Conservation (phyloP, 2,797 vertebrate genomes). For the Pangasius macronema region DNA sequence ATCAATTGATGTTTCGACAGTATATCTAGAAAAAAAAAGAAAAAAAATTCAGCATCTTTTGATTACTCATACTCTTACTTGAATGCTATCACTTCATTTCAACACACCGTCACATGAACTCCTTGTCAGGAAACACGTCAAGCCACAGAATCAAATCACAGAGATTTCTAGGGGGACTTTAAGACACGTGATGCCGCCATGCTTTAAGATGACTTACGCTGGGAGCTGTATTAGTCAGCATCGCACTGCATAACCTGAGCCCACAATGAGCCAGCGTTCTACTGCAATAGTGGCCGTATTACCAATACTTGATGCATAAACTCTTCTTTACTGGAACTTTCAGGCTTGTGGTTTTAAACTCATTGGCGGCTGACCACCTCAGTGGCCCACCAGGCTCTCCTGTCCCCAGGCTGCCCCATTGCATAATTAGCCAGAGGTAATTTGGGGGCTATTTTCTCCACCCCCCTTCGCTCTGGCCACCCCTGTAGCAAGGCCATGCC, state of each 20-base stretch:
- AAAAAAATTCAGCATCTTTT: too few species aligned
- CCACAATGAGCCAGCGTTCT: not conserved
- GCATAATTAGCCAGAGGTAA: slow-evolving; percentile 78
- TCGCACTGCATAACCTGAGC: not conserved
- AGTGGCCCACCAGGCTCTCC: slow-evolving; percentile 61
- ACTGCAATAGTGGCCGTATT: not conserved
- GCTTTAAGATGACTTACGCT: not conserved
- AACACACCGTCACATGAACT: not conserved
- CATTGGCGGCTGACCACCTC: slow-evolving; percentile 54
- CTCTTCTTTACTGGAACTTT: slow-evolving; percentile 9
- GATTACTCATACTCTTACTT: too few species aligned
- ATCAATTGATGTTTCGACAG: not conserved
- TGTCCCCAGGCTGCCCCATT: slow-evolving; percentile 71
- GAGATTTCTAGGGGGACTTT: not conserved
- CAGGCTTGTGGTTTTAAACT: slow-evolving; percentile 18
- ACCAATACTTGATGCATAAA: not conserved
- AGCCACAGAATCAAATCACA: not conserved
- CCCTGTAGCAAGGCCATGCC: slow-evolving; percentile 42
- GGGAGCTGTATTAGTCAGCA: not conserved
- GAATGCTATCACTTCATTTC: not conserved
- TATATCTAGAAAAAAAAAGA: not conserved
- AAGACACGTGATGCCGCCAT: not conserved
- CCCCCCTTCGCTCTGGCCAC: slow-evolving; percentile 36
- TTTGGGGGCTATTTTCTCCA: slow-evolving; percentile 68
- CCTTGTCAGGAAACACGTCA: not conserved